Base-by-base conservation (phyloP, 2,888 invertebrate species). In the Cosmia trapezina region DNA sequence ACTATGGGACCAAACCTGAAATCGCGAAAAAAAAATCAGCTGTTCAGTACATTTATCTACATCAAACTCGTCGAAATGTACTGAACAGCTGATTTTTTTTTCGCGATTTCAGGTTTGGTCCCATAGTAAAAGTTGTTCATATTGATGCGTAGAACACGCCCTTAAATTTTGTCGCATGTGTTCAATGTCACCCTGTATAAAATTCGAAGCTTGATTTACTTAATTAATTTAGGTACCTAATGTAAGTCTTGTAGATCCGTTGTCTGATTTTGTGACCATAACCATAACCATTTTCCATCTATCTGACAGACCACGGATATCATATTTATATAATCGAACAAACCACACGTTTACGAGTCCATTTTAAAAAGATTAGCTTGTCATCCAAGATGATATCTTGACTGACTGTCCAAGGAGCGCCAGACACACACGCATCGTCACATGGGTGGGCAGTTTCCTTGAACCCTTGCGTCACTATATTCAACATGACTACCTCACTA, bases 301-400 rank as follows among this genome's bases (percentile, higher is more conserved):
- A 41, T n/a, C n/a, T 12, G 12, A 9, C 2, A 43, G 12, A n/a
- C 12, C 2, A 69, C 12, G 17, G 17, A 28, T n/a, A n/a, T 4
- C n/a, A n/a, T n/a, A n/a, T 2, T 28, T 12, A 14, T 22, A 22
- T 28, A 49, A 66, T 47, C 41, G 14, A 14, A 14, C 14, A 70
- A 8, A 19, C 14, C 4, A 12, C 2, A 11, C 12, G 17, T 72
- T 41, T 41, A 4, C n/a, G 17, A 41, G n/a, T 33, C 14, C 9
- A 22, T 33, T 14, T 49, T 43, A 19, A 37, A 45, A 53, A 74
- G 12, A 63, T 53, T 57, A 33, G 19, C 19, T 41, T 43, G 49
- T 73, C 54, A 73, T 53, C 19, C 33, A 22, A 17, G 57, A 61
- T 72, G 4, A 19, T 53, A 73, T 53, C 73, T 53, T 43, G 43